Conservation (phyloP, 2,797 vertebrate genomes). For the Pempheris klunzingeri region DNA sequence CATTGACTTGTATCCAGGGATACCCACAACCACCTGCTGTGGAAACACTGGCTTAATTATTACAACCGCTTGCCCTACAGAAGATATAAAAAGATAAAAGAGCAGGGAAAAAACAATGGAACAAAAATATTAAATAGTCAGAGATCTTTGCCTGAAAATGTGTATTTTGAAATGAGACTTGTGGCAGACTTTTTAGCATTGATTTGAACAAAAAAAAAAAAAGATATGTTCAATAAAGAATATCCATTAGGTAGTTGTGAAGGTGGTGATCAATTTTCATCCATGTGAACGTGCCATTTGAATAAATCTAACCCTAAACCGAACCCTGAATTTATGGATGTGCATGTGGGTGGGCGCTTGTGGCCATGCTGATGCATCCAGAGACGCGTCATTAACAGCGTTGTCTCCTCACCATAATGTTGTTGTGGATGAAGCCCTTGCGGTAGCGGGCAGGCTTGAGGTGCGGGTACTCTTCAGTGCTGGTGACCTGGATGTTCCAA, state of each 20-base stretch:
- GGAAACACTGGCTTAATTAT: conserved; percentile 13
- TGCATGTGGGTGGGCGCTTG: not conserved
- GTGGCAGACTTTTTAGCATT: not conserved
- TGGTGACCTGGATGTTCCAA: conserved; percentile 95
- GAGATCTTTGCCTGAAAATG: not conserved
- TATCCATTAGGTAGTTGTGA: conserved; percentile 2
- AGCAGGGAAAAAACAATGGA: not conserved
- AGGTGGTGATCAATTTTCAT: conserved; percentile 16
- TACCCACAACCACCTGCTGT: not conserved
- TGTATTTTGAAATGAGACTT: not conserved
- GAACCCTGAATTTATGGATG: conserved; percentile 16
- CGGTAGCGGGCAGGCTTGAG: conserved; percentile 97
- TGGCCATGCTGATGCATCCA: not conserved
- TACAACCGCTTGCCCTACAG: not conserved
- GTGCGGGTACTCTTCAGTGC: conserved; percentile 98
- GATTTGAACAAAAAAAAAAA: conserved; percentile 4
- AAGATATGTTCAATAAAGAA: conserved; percentile 5
- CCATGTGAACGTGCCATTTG: conserved; percentile 22
- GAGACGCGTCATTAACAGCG: not conserved
- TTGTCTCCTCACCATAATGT: conserved; percentile 91
- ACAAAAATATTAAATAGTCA: conserved; percentile 15
- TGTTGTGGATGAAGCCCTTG: conserved; percentile 95
- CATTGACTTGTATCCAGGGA: not conserved
- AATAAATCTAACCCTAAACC: no score
- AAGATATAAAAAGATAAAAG: conserved; percentile 18